These are phyloP conservation scores for Drosophila gunungcola DNA, from an alignment of 1,140 invertebrate species.

Conservation along the genomic window DNA sequence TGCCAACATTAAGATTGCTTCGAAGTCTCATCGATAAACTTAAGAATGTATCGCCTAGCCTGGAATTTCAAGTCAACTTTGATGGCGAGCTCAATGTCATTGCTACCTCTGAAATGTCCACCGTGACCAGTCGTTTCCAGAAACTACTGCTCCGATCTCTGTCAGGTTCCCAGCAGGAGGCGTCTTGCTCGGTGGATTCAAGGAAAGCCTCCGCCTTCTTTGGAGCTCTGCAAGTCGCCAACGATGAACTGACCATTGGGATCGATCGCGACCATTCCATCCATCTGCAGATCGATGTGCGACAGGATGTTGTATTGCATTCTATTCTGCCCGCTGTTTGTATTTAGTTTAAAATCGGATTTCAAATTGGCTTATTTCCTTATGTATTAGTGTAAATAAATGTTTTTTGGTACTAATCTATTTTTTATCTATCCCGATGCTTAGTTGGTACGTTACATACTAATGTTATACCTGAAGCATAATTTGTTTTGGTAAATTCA, in stretches of 20 bases:
- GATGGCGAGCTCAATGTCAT: constrained; percentile 90
- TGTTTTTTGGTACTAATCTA: too few relatives aligned
- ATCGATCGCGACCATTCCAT: constrained; percentile 71
- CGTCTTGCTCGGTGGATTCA: constrained; percentile 75
- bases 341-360: constrained; percentile 20
- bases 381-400: too few relatives aligned
- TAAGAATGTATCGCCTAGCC: constrained; percentile 89
- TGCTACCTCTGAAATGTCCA: constrained; percentile 91
- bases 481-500: too few relatives aligned
- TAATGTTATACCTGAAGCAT: too few relatives aligned
- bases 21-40: constrained; percentile 92
- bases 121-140: constrained; percentile 91
- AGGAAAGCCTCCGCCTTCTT: constrained; percentile 78
- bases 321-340: constrained; percentile 80
- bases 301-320: constrained; percentile 66
- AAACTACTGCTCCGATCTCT: constrained; percentile 85
- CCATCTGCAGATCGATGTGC: constrained; percentile 73
- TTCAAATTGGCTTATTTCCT: not conserved
- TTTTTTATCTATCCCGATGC: too few relatives aligned
- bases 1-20: constrained; percentile 91
- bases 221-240: constrained; percentile 69
- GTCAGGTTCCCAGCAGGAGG: constrained; percentile 34
- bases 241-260: constrained; percentile 70
- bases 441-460: too few relatives aligned
- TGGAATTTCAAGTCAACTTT: constrained; percentile 89